These are phyloP conservation scores for Betta splendens DNA, from an alignment of 2,797 vertebrate species.

Conservation along the genomic window DNA sequence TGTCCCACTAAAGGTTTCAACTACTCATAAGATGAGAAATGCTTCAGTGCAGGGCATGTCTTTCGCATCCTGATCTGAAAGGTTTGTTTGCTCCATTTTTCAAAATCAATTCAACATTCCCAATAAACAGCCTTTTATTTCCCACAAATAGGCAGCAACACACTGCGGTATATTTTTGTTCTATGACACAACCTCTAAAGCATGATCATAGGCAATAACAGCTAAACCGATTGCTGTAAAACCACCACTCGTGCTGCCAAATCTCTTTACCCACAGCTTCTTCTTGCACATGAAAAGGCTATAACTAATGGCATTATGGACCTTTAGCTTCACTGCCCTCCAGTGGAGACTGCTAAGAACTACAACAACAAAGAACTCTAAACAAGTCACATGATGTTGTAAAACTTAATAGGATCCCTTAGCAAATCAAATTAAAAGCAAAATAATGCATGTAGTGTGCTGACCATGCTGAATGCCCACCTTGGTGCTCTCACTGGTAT, in stretches of 20 bases:
- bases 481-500: slow-evolving; percentile 87
- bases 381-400: background rate
- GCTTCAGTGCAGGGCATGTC: too few species aligned
- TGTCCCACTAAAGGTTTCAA: too few species aligned
- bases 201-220: background rate
- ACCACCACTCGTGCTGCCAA: background rate
- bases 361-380: background rate
- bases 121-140: too few species aligned
- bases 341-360: background rate
- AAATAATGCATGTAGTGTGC: background rate
- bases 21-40: too few species aligned
- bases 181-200: background rate
- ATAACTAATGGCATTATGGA: background rate
- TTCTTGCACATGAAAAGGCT: background rate
- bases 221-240: background rate
- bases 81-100: too few species aligned
- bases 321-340: background rate
- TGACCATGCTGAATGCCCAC: slow-evolving; percentile 59
- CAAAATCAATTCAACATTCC: too few species aligned
- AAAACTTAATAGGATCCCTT: background rate
- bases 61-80: too few species aligned
- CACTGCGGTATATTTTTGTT: background rate
- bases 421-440: background rate
- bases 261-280: background rate
- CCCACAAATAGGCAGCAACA: too few species aligned